Evolutionary conservation across 37 sponge, comb jelly and placozoan genomes (phyloP).

Genomic region (Mnemiopsis leidyi): DNA sequence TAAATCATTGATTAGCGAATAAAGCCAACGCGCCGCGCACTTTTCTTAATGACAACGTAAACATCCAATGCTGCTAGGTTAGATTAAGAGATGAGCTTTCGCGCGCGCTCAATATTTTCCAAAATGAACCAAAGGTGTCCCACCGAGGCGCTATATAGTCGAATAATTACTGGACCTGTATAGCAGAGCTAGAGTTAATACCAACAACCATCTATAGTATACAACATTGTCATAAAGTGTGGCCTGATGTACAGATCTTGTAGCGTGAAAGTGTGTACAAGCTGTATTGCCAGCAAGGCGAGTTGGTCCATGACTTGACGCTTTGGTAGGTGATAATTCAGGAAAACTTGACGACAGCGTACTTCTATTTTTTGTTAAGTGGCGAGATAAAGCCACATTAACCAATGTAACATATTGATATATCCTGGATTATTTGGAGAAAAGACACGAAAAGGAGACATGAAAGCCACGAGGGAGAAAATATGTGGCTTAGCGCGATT

Average conservation of each 20-base stretch:
- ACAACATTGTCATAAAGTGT: background rate
- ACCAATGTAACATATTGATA: background rate
- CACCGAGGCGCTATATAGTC: background rate
- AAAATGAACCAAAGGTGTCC: background rate
- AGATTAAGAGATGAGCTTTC: background rate
- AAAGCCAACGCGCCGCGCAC: background rate
- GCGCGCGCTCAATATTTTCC: background rate
- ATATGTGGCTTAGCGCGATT: no score
- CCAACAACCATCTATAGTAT: background rate
- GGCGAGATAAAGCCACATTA: background rate
- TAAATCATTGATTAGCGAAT: no score
- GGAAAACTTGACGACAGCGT: background rate
- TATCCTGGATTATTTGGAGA: no score
- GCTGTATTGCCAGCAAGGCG: no score
- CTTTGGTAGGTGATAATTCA: background rate
- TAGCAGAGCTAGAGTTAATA: background rate
- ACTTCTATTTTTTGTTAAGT: background rate
- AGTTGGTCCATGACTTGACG: no score
- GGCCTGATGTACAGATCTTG: background rate
- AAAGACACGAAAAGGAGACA: no score
- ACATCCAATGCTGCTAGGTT: background rate
- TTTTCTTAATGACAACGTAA: slow-evolving; percentile 63
- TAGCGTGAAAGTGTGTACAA: background rate
- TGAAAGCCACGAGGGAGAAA: background rate
- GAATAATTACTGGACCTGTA: background rate